phyloP scores from a whole-genome alignment of 2,888 invertebrate species.

The Corythucha ciliata region DNA sequence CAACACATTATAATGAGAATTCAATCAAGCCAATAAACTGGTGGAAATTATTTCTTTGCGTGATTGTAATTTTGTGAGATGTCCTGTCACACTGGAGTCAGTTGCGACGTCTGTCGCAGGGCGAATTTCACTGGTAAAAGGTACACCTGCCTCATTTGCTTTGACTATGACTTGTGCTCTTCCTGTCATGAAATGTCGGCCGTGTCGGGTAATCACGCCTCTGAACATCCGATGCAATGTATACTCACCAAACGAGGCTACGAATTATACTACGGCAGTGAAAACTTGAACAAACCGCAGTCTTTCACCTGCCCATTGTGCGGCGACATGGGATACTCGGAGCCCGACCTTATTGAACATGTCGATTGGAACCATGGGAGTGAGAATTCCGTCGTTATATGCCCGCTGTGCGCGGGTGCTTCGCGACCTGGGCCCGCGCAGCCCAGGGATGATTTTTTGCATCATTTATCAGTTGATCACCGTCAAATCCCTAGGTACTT shows the following conservation, averaged over 20 bases:
- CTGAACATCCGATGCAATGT: slow-evolving; percentile 97
- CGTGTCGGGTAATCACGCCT: slow-evolving; percentile 80
- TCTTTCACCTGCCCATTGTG: slow-evolving; percentile 96
- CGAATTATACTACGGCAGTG: slow-evolving; percentile 91
- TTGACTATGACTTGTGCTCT: slow-evolving; percentile 96
- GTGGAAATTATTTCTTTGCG: too few relatives aligned
- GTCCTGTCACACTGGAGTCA: slow-evolving; percentile 62
- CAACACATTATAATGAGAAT: too few relatives aligned
- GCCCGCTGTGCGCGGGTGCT: slow-evolving; percentile 91
- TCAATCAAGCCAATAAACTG: too few relatives aligned
- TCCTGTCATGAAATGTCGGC: slow-evolving; percentile 87
- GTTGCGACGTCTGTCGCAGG: slow-evolving; percentile 97
- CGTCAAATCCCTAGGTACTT: too few relatives aligned
- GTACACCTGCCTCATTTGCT: slow-evolving; percentile 97
- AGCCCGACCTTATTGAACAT: slow-evolving; percentile 79
- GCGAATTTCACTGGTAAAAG: slow-evolving; percentile 93
- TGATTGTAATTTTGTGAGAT: too few relatives aligned
- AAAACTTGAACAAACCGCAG: slow-evolving; percentile 84
- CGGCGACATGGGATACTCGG: slow-evolving; percentile 89
- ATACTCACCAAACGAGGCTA: slow-evolving; percentile 92
- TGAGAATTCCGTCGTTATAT: slow-evolving; percentile 80
- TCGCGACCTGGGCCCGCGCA: too few relatives aligned
- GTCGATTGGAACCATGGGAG: slow-evolving; percentile 83
- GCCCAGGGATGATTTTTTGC: too few relatives aligned
- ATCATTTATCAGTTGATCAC: too few relatives aligned